Conservation (phyloP, 2,888 invertebrate species). For the Lottia scabra region DNA sequence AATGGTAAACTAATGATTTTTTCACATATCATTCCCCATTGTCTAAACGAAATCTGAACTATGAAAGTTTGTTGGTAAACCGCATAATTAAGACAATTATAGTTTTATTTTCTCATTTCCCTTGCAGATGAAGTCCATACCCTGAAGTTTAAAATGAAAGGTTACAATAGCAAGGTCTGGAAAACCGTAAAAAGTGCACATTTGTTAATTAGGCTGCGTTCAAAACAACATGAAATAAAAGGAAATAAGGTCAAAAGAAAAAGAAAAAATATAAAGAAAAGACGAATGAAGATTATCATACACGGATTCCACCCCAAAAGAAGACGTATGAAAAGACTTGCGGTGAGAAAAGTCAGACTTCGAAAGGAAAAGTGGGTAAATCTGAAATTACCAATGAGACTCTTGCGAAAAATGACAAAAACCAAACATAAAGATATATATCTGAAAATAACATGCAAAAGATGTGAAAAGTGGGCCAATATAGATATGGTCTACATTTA, state of each 20-base stretch:
- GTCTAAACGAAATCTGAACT: too few relatives aligned
- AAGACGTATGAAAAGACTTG: neutral
- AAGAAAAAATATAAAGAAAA: neutral
- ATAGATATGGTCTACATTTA: neutral
- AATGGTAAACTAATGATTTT: too few relatives aligned
- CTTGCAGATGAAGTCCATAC: neutral
- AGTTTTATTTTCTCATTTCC: neutral
- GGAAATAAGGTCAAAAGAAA: neutral
- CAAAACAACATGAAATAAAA: neutral
- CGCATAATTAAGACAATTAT: too few relatives aligned
- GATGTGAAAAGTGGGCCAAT: neutral
- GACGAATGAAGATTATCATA: neutral
- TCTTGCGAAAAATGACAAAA: neutral
- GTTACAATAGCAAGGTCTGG: neutral
- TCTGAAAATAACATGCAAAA: neutral
- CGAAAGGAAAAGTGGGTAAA: conserved; percentile 1
- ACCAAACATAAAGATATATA: neutral
- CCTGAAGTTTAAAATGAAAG: neutral
- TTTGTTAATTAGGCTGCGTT: neutral
- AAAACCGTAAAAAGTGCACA: neutral
- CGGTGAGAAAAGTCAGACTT: neutral
- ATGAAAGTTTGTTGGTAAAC: too few relatives aligned
- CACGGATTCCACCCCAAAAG: neutral
- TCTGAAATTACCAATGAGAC: neutral
- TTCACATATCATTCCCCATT: too few relatives aligned